Evolutionary conservation across 2,113 vertebrate species (phyloP), one percentile per base, ranked within the genome.

Genomic region (Chauna torquata): DNA sequence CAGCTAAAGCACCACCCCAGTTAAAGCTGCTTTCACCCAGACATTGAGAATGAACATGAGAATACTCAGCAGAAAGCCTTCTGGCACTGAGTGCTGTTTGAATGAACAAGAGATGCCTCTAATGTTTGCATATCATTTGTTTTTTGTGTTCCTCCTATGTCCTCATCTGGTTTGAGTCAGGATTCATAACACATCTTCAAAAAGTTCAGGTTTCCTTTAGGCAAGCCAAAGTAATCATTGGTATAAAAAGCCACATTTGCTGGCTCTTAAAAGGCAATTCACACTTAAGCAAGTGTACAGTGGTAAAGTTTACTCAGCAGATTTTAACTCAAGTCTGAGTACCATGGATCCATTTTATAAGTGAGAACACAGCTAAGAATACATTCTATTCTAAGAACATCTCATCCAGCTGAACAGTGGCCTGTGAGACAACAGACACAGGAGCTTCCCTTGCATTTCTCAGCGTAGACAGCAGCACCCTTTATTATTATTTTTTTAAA

Each of bases 271-370:
- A 45, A 80, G 34, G 2, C 30, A 86, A 54, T 8, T 82, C 61
- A 45, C 25, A 34, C 19, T 64, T 47, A 38, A 83, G 38, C 18
- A 57, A 66, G 11, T 4, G 25, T 3, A 36, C 18, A 45, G 45
- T 1, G 11, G 45, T 18, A 12, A 69, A 40, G 42, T 25, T 54
- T 38, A 32, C 10, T 54, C 42, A 44, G 52, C 23, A 32, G 22
- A 20, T 75, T 96, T 18, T n/a, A 85, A 45, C 42, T 79, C 32
- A 22, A 54, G 55, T 34, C 59, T 25, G 27, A 14, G 28, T 36
- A 50, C 4, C 38, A 34, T 0, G 0, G 28, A 49, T 55, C 7
- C 10, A 3, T 23, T 86, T 30, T 7, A 4, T 1, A 69, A 20
- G 27, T 0, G 3, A 36, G 27, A 54, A 22, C 1, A 14, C 6